These are phyloP conservation scores for Colaptes auratus DNA, from an alignment of 2,113 vertebrate genomes.

Conservation along the genomic window DNA sequence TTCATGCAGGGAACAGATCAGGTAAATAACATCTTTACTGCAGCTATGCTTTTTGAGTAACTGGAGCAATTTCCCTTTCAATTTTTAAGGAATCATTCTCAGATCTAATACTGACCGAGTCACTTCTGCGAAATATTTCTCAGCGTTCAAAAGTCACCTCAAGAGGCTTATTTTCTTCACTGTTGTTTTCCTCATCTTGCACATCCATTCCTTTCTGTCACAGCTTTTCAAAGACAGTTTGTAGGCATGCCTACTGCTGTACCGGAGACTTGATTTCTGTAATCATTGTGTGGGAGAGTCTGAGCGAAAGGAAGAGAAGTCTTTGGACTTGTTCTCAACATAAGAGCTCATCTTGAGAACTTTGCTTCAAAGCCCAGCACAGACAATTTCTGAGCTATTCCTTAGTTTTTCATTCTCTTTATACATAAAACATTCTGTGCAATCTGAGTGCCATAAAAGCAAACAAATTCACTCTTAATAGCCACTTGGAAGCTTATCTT, in stretches of 20 bases:
- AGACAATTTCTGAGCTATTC: neutral
- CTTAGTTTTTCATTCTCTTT: neutral
- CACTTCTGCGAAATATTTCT: neutral
- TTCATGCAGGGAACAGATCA: neutral
- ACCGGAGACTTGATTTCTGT: neutral
- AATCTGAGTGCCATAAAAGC: neutral
- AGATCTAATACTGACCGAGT: neutral
- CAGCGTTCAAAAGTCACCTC: neutral
- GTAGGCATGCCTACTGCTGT: neutral
- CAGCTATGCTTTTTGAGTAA: conserved; percentile 15
- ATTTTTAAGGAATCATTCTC: conserved; percentile 19
- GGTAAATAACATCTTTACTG: neutral
- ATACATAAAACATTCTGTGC: neutral
- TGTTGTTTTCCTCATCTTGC: conserved; percentile 24
- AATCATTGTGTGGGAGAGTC: neutral
- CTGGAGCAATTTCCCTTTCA: conserved; percentile 22
- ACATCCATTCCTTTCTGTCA: neutral
- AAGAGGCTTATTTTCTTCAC: conserved; percentile 21
- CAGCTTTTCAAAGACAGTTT: neutral
- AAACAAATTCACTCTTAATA: neutral
- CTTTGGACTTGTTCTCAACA: neutral
- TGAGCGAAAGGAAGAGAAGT: neutral
- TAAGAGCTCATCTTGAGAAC: neutral
- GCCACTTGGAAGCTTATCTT: neutral
- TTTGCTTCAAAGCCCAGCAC: neutral